Conservation (phyloP, 1,140 invertebrate genomes). For the Bombus confusus region DNA sequence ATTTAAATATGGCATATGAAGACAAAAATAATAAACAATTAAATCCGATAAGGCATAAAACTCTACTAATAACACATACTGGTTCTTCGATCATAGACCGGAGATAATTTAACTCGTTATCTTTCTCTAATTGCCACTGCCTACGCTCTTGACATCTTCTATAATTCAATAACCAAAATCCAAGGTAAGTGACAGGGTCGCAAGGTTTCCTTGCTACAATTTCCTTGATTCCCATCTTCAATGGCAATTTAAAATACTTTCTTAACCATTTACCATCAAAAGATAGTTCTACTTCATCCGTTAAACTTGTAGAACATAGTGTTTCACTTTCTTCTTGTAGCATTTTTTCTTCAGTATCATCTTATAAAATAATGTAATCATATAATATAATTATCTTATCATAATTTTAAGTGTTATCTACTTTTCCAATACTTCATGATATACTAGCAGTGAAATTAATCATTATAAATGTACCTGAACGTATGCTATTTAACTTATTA, state of each 20-base stretch:
- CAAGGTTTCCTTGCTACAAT: constrained; percentile 50
- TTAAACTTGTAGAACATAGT: neutral
- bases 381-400: neutral
- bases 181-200: constrained; percentile 57
- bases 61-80: neutral
- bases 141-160: constrained; percentile 37
- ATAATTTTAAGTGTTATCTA: neutral
- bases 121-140: constrained; percentile 1
- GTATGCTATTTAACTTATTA: constrained; percentile 17
- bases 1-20: neutral
- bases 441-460: neutral
- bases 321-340: neutral
- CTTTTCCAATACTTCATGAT: neutral
- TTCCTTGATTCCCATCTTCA: constrained; percentile 57
- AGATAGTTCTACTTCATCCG: constrained; percentile 36
- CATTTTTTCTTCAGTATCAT: neutral
- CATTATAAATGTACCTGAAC: neutral
- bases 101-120: constrained; percentile 31
- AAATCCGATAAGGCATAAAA: neutral
- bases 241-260: constrained; percentile 38
- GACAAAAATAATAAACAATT: neutral
- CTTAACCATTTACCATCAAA: constrained; percentile 51
- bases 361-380: neutral
- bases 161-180: constrained; percentile 60
- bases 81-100: constrained; percentile 24